Evolutionary conservation across 2,888 invertebrate genomes (phyloP).

Genomic region (Iphiclides podalirius): DNA sequence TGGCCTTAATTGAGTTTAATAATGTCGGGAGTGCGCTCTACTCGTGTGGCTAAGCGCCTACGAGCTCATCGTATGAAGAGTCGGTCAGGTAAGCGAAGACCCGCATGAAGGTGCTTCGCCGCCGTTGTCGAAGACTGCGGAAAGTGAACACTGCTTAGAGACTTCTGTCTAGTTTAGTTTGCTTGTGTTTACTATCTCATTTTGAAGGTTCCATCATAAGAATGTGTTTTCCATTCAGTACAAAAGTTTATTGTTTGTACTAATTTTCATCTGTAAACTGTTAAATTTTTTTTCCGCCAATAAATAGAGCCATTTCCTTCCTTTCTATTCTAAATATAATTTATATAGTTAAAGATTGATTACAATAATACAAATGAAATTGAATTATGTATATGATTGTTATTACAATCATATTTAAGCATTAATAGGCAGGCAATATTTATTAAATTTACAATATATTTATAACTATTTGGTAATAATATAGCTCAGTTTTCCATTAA

Average conservation of each 20-base stretch:
- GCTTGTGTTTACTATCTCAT: conserved; percentile 33
- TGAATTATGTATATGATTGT: no score
- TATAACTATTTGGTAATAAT: no score
- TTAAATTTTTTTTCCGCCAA: no score
- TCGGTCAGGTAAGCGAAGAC: conserved; percentile 63
- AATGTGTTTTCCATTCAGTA: neutral
- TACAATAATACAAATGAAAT: no score
- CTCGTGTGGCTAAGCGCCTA: conserved; percentile 65
- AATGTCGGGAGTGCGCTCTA: conserved; percentile 67
- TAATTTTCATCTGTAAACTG: neutral
- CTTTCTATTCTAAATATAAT: no score
- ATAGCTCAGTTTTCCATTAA: no score
- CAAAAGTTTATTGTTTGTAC: neutral
- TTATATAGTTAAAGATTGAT: no score
- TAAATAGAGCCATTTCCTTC: no score
- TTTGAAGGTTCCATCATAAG: conserved; percentile 19
- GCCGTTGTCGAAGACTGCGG: conserved; percentile 38
- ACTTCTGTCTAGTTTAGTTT: conserved; percentile 40
- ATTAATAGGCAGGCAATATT: no score
- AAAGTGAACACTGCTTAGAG: conserved; percentile 55
- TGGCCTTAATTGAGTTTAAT: conserved; percentile 29
- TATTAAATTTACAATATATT: no score
- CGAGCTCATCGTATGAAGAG: conserved; percentile 59
- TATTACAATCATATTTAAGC: no score
- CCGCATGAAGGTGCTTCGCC: conserved; percentile 54